phyloP scores from a whole-genome alignment of 2,113 vertebrate species.

The Epinephelus lanceolatus region DNA sequence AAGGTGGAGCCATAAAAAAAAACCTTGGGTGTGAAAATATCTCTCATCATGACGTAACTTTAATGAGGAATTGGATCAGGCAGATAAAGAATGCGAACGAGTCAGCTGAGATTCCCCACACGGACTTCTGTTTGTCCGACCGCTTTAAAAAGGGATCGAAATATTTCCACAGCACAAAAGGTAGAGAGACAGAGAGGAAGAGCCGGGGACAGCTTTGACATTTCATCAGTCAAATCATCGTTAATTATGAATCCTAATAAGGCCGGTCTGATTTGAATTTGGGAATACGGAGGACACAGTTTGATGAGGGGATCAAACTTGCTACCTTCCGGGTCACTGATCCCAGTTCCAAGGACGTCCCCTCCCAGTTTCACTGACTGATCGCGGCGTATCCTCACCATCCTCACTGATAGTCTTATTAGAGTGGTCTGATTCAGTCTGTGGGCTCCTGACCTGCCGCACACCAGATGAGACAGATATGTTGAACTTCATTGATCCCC shows the following conservation, averaged over 20 bases:
- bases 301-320: conserved; percentile 24
- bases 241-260: conserved; percentile 34
- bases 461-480: conserved; percentile 28
- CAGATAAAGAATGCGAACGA: neutral
- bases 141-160: neutral
- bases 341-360: conserved; percentile 30
- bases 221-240: conserved; percentile 55
- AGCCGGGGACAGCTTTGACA: conserved; percentile 36
- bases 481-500: conserved; percentile 39
- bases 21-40: neutral
- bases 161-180: neutral
- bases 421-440: conserved; percentile 11
- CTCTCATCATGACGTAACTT: no score
- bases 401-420: conserved; percentile 43
- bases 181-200: neutral
- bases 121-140: neutral
- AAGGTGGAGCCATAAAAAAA: neutral
- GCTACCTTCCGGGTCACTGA: neutral
- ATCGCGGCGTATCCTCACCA: conserved; percentile 1
- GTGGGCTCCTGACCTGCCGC: conserved; percentile 24
- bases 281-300: neutral
- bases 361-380: conserved; percentile 13
- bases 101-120: neutral
- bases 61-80: neutral
- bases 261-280: conserved; percentile 1